Evolutionary conservation across 1,140 invertebrate genomes (phyloP).

Genomic region (Nomia melanderi): DNA sequence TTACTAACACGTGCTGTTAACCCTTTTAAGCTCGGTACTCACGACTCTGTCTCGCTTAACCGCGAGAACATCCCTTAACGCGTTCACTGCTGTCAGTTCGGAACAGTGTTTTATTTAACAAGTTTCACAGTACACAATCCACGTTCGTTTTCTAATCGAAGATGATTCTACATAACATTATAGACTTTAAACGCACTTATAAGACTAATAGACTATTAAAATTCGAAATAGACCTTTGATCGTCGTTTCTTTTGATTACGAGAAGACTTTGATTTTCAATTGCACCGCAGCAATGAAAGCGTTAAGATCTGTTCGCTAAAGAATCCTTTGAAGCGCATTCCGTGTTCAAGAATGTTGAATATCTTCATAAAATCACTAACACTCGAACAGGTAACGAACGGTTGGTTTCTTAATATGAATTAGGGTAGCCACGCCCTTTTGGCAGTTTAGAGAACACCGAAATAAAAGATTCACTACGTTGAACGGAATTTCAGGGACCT

Average conservation of each 20-base stretch:
- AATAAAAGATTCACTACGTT: background rate
- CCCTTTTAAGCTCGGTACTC: constrained; percentile 41
- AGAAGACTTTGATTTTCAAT: constrained; percentile 14
- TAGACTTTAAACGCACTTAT: no score
- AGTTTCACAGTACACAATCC: no score
- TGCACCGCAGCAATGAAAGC: constrained; percentile 1
- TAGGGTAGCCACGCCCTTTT: no score
- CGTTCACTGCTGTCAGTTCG: constrained; percentile 1
- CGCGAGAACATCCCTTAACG: constrained; percentile 13
- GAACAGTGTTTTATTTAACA: background rate
- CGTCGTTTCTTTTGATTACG: background rate
- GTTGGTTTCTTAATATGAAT: background rate
- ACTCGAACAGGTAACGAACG: background rate
- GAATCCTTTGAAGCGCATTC: constrained; percentile 20
- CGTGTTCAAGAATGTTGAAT: background rate
- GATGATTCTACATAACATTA: no score
- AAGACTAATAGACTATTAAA: no score
- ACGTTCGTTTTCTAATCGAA: no score
- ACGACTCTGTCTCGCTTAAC: background rate
- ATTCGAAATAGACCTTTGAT: background rate
- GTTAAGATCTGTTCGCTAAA: constrained; percentile 12
- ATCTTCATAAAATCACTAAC: background rate
- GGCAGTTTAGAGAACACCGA: background rate
- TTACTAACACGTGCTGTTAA: constrained; percentile 15
- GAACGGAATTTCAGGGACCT: background rate